These are phyloP conservation scores for Plestiodon gilberti DNA, from an alignment of 2,113 vertebrate genomes.

Conservation along the genomic window DNA sequence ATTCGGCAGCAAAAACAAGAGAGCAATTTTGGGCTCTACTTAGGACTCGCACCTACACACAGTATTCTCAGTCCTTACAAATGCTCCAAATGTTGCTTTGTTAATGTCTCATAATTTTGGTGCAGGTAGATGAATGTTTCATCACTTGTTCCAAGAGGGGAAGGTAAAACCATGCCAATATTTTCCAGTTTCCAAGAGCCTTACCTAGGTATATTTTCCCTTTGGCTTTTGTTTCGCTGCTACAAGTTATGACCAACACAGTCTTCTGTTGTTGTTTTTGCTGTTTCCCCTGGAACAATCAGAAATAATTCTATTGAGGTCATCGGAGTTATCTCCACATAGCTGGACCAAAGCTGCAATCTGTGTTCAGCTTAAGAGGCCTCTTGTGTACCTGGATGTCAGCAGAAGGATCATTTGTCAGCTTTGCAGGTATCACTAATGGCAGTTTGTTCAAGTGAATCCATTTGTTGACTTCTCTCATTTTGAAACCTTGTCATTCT, in stretches of 20 bases:
- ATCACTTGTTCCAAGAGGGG: neutral
- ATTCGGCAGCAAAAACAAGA: too few species aligned
- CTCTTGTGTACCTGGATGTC: neutral
- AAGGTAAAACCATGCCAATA: neutral
- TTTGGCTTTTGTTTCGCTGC: neutral
- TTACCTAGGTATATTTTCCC: neutral
- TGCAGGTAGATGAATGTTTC: neutral
- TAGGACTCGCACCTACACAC: too few species aligned
- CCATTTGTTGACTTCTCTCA: neutral
- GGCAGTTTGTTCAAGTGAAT: neutral
- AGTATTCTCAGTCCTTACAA: neutral
- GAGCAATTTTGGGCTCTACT: too few species aligned
- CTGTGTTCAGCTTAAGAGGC: neutral
- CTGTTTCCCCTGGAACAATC: conserved; percentile 5
- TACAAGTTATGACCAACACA: neutral
- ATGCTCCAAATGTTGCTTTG: neutral
- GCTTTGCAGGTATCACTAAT: neutral
- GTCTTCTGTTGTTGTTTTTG: neutral
- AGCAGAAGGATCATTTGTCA: neutral
- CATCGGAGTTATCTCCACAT: neutral
- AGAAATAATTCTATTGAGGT: conserved; percentile 10
- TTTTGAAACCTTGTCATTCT: neutral
- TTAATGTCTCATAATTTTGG: neutral
- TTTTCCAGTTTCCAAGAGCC: neutral
- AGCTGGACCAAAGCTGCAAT: neutral